A percentile compares a stretch with the other conserved stretches of the same genome.
Evolutionary conservation across 2,888 invertebrate species (phyloP).

Genomic region (Tinea pellionella): DNA sequence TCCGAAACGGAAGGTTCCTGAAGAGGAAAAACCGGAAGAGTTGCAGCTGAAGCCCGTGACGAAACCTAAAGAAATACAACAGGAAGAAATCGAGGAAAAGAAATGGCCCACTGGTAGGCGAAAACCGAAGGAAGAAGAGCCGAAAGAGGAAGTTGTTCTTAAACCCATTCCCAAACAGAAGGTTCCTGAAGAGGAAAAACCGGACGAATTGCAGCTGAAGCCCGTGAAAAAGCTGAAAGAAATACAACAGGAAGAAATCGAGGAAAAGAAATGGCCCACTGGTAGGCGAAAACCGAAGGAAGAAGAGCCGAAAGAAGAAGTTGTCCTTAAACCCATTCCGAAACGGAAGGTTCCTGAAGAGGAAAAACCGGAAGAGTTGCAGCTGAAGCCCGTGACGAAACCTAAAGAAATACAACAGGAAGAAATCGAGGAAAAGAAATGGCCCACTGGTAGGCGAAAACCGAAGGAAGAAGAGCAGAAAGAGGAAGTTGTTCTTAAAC

Average conservation of each 20-base stretch:
- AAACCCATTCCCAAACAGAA: constrained; percentile 38
- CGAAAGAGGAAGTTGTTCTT: constrained; percentile 32
- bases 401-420: constrained; percentile 22
- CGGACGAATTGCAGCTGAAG: constrained; percentile 20
- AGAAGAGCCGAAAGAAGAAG: constrained; percentile 30
- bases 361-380: constrained; percentile 21
- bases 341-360: constrained; percentile 32
- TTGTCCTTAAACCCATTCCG: constrained; percentile 37
- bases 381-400: constrained; percentile 24
- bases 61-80: constrained; percentile 34
- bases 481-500: constrained; percentile 43
- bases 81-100: constrained; percentile 28
- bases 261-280: constrained; percentile 31
- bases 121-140: constrained; percentile 28
- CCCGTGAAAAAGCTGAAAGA: constrained; percentile 31
- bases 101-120: constrained; percentile 29
- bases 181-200: constrained; percentile 26
- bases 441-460: constrained; percentile 32
- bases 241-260: constrained; percentile 30
- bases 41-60: constrained; percentile 21
- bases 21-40: constrained; percentile 24
- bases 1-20: constrained; percentile 30
- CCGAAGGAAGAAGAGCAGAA: constrained; percentile 37
- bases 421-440: constrained; percentile 29
- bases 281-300: constrained; percentile 25